Conservation (phyloP, 2,888 invertebrate genomes). For the Tipula unca region DNA sequence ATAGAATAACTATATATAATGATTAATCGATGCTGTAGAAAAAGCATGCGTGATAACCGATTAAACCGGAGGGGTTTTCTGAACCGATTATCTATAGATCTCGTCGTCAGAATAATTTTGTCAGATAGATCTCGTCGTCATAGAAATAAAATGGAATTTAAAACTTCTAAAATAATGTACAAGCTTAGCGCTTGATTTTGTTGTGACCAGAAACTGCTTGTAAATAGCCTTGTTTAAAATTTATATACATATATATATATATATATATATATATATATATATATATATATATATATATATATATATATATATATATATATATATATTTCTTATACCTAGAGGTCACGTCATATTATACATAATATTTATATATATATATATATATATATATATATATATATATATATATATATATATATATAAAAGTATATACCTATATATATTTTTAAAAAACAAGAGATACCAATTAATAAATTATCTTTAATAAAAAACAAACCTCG, state of each 20-base stretch:
- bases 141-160: neutral
- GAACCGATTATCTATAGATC: neutral
- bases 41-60: slow-evolving; percentile 9
- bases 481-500: neutral
- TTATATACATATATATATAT: neutral
- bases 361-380: neutral
- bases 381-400: neutral
- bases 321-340: neutral
- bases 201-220: neutral
- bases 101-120: neutral
- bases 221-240: slow-evolving; percentile 1
- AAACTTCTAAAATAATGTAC: slow-evolving; percentile 8
- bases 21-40: neutral
- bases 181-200: slow-evolving; percentile 14
- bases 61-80: neutral
- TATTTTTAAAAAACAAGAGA: neutral
- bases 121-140: neutral
- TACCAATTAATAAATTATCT: slow-evolving; percentile 14
- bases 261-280: neutral
- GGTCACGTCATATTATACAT: too few species aligned
- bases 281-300: neutral
- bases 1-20: neutral
- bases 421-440: neutral
- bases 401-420: neutral
- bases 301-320: neutral